phyloP scores from a whole-genome alignment of 2,888 invertebrate genomes.

The Pseudococcus jackbeardsleyi region DNA sequence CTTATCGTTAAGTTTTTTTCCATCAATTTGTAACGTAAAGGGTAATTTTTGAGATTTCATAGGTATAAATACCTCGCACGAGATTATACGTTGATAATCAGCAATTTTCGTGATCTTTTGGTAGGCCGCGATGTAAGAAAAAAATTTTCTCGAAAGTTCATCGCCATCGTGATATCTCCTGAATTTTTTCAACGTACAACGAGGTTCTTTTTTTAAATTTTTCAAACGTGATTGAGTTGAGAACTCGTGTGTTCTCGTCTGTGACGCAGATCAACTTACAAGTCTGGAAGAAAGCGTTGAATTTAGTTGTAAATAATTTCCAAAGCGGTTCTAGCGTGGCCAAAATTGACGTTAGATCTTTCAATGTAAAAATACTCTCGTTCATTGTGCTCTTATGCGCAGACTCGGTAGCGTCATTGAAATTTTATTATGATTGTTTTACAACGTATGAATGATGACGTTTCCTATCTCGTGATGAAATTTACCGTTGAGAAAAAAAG shows the following conservation, averaged over 20 bases:
- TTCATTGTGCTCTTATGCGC: neutral
- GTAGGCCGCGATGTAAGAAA: neutral
- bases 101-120: neutral
- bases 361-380: neutral
- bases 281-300: neutral
- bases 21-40: neutral
- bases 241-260: neutral
- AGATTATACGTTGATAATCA: neutral
- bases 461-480: constrained; percentile 15
- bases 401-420: neutral
- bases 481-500: neutral
- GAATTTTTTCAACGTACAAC: no score
- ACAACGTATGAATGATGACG: neutral
- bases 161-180: no score
- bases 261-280: neutral
- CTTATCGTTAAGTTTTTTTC: neutral
- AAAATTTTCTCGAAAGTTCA: neutral
- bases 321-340: neutral
- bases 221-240: no score
- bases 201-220: no score
- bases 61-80: neutral
- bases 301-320: neutral
- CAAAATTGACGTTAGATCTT: constrained; percentile 6
- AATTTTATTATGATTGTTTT: neutral
- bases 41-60: neutral